phyloP scores from a whole-genome alignment of 2,113 vertebrate genomes.

The Oplegnathus fasciatus region DNA sequence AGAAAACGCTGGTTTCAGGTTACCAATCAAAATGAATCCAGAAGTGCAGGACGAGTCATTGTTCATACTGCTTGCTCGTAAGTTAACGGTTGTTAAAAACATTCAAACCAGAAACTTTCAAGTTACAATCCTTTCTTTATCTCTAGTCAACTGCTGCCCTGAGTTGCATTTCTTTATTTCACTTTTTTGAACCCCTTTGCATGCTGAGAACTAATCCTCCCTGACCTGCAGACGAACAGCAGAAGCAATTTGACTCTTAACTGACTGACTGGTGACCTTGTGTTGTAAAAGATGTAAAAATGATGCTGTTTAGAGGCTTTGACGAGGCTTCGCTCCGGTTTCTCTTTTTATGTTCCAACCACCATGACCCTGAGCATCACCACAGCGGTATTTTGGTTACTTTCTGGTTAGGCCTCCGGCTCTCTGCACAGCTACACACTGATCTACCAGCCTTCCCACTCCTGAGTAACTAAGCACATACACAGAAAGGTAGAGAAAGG shows the following conservation, averaged over 20 bases:
- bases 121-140: too few species aligned
- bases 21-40: not conserved
- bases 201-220: not conserved
- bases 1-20: not conserved
- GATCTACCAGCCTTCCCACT: conserved; percentile 26
- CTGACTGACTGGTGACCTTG: not conserved
- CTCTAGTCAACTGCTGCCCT: not conserved
- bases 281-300: not conserved
- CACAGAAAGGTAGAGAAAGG: not conserved
- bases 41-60: too few species aligned
- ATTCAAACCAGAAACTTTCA: not conserved
- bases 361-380: conserved; percentile 85
- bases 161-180: not conserved
- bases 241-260: not conserved
- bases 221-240: not conserved
- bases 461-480: not conserved
- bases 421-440: conserved; percentile 29
- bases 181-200: not conserved
- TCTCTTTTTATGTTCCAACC: conserved; percentile 82
- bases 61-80: not conserved
- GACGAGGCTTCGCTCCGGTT: conserved; percentile 51
- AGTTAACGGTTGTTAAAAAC: not conserved
- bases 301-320: conserved; percentile 30
- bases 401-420: conserved; percentile 80
- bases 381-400: conserved; percentile 88